These are phyloP conservation scores for Urosaurus nigricauda DNA, from an alignment of 2,797 vertebrate genomes.

Conservation along the genomic window DNA sequence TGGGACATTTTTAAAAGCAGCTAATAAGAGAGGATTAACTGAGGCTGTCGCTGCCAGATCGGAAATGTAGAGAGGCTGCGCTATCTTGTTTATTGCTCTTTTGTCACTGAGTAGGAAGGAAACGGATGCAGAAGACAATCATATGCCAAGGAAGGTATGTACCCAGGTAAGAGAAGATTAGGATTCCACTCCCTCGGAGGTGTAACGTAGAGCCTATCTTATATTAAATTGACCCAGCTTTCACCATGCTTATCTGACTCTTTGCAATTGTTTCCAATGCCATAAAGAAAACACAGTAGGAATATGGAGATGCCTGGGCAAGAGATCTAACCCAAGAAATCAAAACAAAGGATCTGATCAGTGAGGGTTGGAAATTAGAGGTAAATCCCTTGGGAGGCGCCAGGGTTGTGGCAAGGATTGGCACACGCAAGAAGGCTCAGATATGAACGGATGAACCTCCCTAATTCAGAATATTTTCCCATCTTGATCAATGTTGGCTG, in stretches of 20 bases:
- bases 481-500: not conserved
- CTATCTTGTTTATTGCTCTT: not conserved
- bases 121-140: not conserved
- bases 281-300: not conserved
- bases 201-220: not conserved
- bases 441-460: not conserved
- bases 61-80: too few species aligned
- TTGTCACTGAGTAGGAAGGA: not conserved
- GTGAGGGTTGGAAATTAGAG: not conserved
- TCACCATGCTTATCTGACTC: not conserved
- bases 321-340: not conserved
- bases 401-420: not conserved
- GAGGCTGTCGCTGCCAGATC: too few species aligned
- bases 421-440: not conserved
- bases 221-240: not conserved
- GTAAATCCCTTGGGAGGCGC: not conserved
- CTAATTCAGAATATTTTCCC: not conserved
- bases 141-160: not conserved
- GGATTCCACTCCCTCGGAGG: not conserved
- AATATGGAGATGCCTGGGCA: not conserved
- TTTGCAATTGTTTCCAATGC: not conserved
- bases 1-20: too few species aligned
- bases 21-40: too few species aligned
- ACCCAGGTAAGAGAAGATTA: not conserved
- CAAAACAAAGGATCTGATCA: not conserved